A percentile compares a stretch with the other conserved stretches of the same genome.
Conservation (phyloP, 2,888 invertebrate genomes). For the Pherbina coryleti region DNA sequence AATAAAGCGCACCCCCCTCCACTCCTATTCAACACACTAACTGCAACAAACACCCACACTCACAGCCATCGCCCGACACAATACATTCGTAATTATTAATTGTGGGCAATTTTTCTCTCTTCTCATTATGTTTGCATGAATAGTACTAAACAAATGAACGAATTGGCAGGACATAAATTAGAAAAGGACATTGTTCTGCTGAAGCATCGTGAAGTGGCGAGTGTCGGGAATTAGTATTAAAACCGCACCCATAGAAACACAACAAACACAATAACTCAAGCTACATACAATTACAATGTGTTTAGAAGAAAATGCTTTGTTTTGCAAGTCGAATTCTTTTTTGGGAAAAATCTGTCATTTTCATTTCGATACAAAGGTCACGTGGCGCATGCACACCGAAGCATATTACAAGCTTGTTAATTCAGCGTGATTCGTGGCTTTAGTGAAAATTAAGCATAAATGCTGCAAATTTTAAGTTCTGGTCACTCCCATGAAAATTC, state of each 20-base stretch:
- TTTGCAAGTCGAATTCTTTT: not conserved
- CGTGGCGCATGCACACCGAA: constrained; percentile 8
- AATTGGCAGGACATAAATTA: constrained; percentile 52
- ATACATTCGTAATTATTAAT: constrained; percentile 54
- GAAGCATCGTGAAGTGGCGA: not conserved
- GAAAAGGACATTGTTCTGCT: constrained; percentile 36
- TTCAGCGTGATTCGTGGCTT: constrained; percentile 4
- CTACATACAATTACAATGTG: not conserved
- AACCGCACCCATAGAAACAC: not conserved
- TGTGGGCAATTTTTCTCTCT: constrained; percentile 54
- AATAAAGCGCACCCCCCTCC: not conserved
- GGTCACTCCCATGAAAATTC: constrained; percentile 7
- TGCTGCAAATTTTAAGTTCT: not conserved
- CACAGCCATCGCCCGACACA: constrained; percentile 44
- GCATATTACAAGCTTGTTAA: constrained; percentile 26
- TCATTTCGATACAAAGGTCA: constrained; percentile 17
- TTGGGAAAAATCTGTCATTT: constrained; percentile 9
- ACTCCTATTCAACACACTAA: not conserved
- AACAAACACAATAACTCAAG: not conserved
- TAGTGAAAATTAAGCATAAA: not conserved
- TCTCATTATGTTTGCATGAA: constrained; percentile 50
- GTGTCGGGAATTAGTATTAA: not conserved
- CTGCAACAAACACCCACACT: not conserved
- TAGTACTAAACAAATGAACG: constrained; percentile 48
- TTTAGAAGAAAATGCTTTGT: constrained; percentile 11